Percentiles rank a stretch among this genome's conserved stretches.
These are phyloP conservation scores for Cyphomyrus discorhynchus DNA, from an alignment of 2,113 vertebrate genomes.

Conservation along the genomic window DNA sequence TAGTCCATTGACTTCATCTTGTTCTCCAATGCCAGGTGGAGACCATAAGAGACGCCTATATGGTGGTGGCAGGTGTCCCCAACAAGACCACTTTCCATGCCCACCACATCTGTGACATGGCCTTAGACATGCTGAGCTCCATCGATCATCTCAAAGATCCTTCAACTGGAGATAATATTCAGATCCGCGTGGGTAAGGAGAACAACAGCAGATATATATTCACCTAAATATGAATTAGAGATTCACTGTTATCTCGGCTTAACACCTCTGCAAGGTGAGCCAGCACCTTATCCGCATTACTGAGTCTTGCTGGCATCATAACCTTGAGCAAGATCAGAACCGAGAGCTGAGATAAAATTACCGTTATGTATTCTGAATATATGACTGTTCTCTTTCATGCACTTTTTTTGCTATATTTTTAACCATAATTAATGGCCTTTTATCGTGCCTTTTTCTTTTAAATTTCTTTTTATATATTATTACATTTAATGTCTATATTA, in stretches of 20 bases:
- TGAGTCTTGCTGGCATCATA: not conserved
- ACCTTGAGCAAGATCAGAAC: not conserved
- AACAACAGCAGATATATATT: not conserved
- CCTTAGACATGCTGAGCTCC: constrained; percentile 65
- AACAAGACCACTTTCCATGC: constrained; percentile 66
- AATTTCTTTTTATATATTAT: not conserved
- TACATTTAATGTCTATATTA: not conserved
- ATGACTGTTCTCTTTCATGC: not conserved
- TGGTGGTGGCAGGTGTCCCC: constrained; percentile 65
- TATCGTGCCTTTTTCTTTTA: not conserved
- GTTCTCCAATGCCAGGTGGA: constrained; percentile 49
- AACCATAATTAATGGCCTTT: not conserved
- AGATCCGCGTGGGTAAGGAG: constrained; percentile 60
- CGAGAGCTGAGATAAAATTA: not conserved
- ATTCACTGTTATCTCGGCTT: not conserved
- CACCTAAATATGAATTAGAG: not conserved
- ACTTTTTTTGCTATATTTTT: not conserved
- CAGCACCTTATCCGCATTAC: not conserved
- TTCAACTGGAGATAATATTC: constrained; percentile 60
- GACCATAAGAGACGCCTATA: constrained; percentile 61
- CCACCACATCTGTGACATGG: constrained; percentile 64
- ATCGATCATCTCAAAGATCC: constrained; percentile 66
- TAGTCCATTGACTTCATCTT: not conserved
- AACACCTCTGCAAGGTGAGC: not conserved
- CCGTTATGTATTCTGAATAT: not conserved